These are phyloP conservation scores for Oryzias woworae DNA, from an alignment of 2,113 vertebrate genomes.

Conservation along the genomic window DNA sequence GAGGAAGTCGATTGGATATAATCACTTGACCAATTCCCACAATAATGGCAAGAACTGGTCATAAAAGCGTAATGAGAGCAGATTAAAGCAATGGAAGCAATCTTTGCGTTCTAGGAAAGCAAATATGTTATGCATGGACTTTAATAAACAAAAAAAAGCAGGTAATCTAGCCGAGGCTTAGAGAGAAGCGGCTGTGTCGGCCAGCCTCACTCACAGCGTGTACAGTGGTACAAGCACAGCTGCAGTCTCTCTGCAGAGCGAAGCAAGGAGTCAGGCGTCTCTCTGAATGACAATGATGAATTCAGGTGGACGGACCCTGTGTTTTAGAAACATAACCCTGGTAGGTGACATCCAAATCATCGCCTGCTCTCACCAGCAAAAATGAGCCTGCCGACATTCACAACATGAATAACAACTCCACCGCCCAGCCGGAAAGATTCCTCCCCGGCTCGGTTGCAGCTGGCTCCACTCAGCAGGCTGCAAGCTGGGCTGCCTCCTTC, in stretches of 20 bases:
- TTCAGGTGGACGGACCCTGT: constrained; percentile 50
- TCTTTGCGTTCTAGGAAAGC: constrained; percentile 24
- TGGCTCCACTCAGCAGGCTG: constrained; percentile 62
- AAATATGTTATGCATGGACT: constrained; percentile 1
- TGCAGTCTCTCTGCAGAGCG: constrained; percentile 32
- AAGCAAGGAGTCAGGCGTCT: constrained; percentile 21
- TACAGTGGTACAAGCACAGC: constrained; percentile 55
- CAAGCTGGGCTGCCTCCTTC: constrained; percentile 46
- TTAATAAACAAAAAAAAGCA: background rate
- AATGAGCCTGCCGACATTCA: constrained; percentile 59
- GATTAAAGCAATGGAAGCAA: constrained; percentile 34
- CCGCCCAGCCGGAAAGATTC: constrained; percentile 30
- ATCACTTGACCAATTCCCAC: constrained; percentile 66
- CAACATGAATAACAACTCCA: constrained; percentile 60
- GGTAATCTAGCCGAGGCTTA: constrained; percentile 15
- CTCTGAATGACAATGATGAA: constrained; percentile 57
- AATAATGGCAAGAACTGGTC: constrained; percentile 51
- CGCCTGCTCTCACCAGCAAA: constrained; percentile 23
- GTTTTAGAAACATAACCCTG: constrained; percentile 58
- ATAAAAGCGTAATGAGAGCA: constrained; percentile 54
- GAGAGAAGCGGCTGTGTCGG: constrained; percentile 46
- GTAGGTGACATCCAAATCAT: constrained; percentile 63
- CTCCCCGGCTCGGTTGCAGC: constrained; percentile 46
- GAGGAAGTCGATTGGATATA: constrained; percentile 56
- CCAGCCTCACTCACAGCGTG: constrained; percentile 30